Conservation (phyloP, 2,888 invertebrate species). For the Idaea biselata region DNA sequence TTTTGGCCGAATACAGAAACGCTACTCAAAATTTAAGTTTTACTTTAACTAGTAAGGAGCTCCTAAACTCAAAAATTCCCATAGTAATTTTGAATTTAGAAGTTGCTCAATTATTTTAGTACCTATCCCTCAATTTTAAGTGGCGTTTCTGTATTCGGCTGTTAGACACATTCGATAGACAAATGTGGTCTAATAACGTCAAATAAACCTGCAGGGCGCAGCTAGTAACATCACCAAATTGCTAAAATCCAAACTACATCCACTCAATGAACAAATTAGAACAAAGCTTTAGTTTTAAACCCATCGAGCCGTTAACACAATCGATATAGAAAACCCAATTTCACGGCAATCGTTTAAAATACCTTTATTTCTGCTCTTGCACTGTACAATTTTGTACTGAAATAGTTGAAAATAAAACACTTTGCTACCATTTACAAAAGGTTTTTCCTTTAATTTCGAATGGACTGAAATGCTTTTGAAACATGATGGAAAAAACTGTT, state of each 20-base stretch:
- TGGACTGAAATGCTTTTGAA: not conserved
- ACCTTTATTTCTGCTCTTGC: not conserved
- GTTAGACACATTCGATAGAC: too few species aligned
- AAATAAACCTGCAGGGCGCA: too few species aligned
- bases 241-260: not conserved
- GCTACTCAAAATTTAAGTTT: too few species aligned
- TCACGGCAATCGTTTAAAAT: not conserved
- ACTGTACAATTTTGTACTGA: not conserved
- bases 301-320: not conserved
- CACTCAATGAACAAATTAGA: not conserved
- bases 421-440: not conserved
- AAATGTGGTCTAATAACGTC: too few species aligned
- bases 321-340: not conserved
- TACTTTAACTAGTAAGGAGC: too few species aligned
- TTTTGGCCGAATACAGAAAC: too few species aligned
- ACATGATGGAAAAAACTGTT: not conserved
- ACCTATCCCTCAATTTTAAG: too few species aligned
- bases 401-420: not conserved
- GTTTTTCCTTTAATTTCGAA: not conserved
- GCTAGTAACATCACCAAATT: not conserved
- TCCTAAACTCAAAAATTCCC: too few species aligned
- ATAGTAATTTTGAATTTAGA: too few species aligned
- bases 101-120: too few species aligned
- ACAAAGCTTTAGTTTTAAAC: not conserved
- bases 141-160: too few species aligned